Conservation (phyloP, 2,888 invertebrate species). For the Leptopilina myrica region DNA sequence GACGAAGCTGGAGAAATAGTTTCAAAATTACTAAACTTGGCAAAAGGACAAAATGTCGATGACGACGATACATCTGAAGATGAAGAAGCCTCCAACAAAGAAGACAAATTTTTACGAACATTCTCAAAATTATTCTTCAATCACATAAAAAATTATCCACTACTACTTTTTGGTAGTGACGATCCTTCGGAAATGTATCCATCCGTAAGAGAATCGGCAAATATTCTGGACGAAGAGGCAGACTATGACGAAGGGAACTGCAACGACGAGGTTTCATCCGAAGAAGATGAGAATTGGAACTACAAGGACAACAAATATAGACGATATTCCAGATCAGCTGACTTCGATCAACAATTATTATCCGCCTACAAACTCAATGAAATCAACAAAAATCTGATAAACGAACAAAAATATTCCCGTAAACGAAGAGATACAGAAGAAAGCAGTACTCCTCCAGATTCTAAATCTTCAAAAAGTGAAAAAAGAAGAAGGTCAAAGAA, state of each 20-base stretch:
- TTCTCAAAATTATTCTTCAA: not conserved
- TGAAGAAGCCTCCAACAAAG: constrained; percentile 3
- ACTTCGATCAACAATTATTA: not conserved
- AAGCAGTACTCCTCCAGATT: not conserved
- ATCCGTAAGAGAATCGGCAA: not conserved
- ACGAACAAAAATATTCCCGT: not conserved
- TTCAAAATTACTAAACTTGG: too few relatives aligned
- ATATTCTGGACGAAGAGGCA: not conserved
- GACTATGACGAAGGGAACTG: not conserved
- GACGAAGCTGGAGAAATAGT: not conserved
- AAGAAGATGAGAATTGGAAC: not conserved
- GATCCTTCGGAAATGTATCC: constrained; percentile 8
- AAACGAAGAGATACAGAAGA: not conserved
- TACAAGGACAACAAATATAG: not conserved
- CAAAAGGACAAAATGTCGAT: too few relatives aligned
- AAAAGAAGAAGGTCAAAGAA: not conserved
- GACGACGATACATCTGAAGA: constrained; percentile 7
- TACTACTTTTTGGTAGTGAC: not conserved
- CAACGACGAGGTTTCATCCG: not conserved
- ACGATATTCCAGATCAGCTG: not conserved
- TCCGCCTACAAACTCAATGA: not conserved
- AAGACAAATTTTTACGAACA: not conserved
- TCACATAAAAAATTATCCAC: not conserved
- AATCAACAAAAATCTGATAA: not conserved
- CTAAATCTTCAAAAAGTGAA: not conserved